Percentiles rank a stretch among this genome's conserved stretches.
phyloP scores from a whole-genome alignment of 2,113 vertebrate genomes.

The Megaptera novaeangliae region DNA sequence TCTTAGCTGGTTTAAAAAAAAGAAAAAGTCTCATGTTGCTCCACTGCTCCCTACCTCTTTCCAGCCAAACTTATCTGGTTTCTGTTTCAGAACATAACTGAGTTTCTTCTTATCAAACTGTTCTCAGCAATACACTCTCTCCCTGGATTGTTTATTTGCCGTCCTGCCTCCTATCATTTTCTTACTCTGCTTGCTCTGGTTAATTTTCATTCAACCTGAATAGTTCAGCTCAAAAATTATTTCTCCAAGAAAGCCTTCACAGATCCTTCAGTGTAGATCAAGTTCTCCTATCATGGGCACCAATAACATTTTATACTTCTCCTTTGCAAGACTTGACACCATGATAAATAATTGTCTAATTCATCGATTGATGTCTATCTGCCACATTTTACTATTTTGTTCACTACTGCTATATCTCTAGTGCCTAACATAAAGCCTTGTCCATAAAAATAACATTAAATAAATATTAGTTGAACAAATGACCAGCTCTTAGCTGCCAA shows the following conservation, averaged over 20 bases:
- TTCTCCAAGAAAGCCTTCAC: neutral
- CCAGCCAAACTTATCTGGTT: neutral
- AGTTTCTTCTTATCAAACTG: neutral
- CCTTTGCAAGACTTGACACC: neutral
- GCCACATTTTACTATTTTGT: neutral
- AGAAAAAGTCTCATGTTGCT: neutral
- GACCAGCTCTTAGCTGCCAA: neutral
- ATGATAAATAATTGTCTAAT: neutral
- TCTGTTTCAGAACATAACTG: neutral
- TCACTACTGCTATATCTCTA: neutral
- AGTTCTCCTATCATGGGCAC: neutral
- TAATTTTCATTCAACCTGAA: neutral
- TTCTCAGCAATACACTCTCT: neutral
- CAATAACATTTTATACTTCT: neutral
- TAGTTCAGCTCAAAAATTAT: neutral
- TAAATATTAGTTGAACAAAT: neutral
- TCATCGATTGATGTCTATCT: neutral
- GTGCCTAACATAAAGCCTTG: neutral
- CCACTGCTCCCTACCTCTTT: neutral
- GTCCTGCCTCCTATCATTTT: neutral
- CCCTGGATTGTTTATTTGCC: neutral
- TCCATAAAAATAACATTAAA: neutral
- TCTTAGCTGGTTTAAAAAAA: neutral
- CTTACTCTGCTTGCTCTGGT: neutral
- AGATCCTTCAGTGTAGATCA: neutral